Conservation (phyloP, 2,888 invertebrate genomes). For the Hyposoter dolosus region DNA sequence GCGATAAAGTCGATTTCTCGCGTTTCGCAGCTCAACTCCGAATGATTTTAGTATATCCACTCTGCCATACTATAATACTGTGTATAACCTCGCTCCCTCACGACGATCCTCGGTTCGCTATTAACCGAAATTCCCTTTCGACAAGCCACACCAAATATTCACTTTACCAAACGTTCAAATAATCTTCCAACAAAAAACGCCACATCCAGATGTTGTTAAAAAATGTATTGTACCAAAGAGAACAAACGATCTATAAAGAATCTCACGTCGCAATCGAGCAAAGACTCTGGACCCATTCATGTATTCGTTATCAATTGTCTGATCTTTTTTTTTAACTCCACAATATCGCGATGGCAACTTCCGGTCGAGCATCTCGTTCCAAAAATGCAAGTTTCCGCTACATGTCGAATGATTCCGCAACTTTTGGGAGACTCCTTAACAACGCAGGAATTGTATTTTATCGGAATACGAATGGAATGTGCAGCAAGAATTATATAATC, state of each 20-base stretch:
- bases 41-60: slow-evolving; percentile 48
- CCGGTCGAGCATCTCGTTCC: too few relatives aligned
- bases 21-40: slow-evolving; percentile 45
- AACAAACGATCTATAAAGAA: too few relatives aligned
- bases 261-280: too few relatives aligned
- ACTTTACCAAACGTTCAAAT: slow-evolving; percentile 8
- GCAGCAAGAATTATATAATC: background rate
- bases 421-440: too few relatives aligned
- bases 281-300: too few relatives aligned
- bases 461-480: background rate
- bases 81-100: background rate
- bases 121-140: slow-evolving; percentile 25
- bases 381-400: too few relatives aligned
- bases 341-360: too few relatives aligned
- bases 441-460: background rate
- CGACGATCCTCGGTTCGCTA: slow-evolving; percentile 7
- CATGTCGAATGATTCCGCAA: too few relatives aligned
- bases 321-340: too few relatives aligned
- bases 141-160: slow-evolving; percentile 18
- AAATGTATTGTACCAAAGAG: background rate
- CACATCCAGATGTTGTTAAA: background rate
- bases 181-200: background rate
- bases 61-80: background rate
- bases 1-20: slow-evolving; percentile 74
- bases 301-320: too few relatives aligned